phyloP scores from a whole-genome alignment of 2,797 vertebrate genomes.

The Allobates femoralis region DNA sequence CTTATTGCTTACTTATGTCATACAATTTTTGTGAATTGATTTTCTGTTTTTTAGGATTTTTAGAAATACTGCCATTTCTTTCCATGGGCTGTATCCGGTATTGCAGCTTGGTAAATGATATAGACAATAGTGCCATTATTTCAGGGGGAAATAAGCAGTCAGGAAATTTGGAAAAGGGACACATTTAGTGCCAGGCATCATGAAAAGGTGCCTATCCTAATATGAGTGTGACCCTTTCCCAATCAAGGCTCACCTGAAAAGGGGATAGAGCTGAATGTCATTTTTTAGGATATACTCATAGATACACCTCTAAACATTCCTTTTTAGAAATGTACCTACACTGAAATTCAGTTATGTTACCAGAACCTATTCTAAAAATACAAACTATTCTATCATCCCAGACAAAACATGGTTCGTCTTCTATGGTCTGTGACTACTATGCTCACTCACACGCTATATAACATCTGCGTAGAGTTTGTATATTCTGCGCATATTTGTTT shows the following conservation, averaged over 20 bases:
- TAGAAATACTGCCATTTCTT: no score
- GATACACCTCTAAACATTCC: background rate
- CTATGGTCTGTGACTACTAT: background rate
- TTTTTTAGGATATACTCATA: background rate
- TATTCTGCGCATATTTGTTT: background rate
- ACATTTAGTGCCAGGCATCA: no score
- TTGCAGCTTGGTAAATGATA: no score
- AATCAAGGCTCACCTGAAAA: background rate
- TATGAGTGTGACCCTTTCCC: background rate
- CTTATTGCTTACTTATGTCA: no score
- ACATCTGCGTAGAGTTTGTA: background rate
- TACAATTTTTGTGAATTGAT: no score
- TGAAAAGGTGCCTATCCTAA: no score
- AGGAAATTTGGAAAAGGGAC: no score
- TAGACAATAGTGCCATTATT: no score
- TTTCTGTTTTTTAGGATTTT: no score
- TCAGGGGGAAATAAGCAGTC: no score
- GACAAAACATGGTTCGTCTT: slow-evolving; percentile 1
- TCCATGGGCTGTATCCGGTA: no score
- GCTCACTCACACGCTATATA: background rate
- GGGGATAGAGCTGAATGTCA: background rate
- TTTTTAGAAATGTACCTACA: no score
- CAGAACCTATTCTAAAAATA: background rate
- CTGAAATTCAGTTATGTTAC: background rate
- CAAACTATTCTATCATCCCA: background rate